These are phyloP conservation scores for Leptothorax acervorum DNA, from an alignment of 2,888 invertebrate species.

Conservation along the genomic window DNA sequence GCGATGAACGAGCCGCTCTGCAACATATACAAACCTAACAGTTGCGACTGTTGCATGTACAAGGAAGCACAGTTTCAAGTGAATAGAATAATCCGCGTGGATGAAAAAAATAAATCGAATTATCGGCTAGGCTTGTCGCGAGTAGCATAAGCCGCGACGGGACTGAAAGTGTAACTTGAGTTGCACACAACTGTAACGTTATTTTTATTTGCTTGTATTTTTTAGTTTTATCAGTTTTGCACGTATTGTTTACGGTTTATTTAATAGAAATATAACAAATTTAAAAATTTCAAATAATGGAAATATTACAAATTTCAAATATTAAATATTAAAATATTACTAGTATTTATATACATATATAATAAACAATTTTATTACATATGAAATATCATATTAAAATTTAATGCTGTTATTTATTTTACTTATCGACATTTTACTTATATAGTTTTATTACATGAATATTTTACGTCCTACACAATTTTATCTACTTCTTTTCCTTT, in stretches of 20 bases:
- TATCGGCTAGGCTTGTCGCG: not conserved
- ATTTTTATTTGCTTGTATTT: not conserved
- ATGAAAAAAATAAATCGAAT: not conserved
- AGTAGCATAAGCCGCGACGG: not conserved
- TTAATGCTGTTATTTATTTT: not conserved
- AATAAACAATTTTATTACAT: not conserved
- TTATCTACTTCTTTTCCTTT: conserved; percentile 4
- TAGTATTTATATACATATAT: not conserved
- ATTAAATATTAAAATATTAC: too few relatives aligned
- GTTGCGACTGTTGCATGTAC: conserved; percentile 88
- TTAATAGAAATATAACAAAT: not conserved
- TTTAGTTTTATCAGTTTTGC: not conserved
- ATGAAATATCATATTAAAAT: not conserved
- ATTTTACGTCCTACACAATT: not conserved
- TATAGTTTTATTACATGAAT: not conserved
- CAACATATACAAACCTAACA: conserved; percentile 91
- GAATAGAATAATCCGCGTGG: conserved; percentile 56
- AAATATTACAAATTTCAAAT: too few relatives aligned
- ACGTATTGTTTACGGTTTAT: not conserved
- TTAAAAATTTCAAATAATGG: too few relatives aligned
- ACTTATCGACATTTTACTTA: not conserved
- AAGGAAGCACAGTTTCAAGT: conserved; percentile 89
- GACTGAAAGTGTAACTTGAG: not conserved
- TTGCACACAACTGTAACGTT: not conserved
- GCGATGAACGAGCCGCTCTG: conserved; percentile 88